phyloP scores from a whole-genome alignment of 2,113 vertebrate genomes.

The Pagrus major region DNA sequence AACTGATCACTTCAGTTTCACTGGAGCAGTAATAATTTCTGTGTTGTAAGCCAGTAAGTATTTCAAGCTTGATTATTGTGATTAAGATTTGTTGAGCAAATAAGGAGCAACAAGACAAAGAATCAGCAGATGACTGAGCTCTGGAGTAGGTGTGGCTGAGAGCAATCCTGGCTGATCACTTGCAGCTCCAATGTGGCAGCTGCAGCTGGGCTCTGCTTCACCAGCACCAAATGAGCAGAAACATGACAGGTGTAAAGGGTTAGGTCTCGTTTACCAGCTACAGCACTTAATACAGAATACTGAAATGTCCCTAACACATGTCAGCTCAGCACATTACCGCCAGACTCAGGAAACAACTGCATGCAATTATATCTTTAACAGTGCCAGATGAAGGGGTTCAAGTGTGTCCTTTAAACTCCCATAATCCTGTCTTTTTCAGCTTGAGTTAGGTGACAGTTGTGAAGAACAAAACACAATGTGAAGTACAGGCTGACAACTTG shows the following conservation, averaged over 20 bases:
- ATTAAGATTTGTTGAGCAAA: conserved; percentile 9
- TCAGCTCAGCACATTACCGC: not conserved
- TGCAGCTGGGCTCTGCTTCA: conserved; percentile 45
- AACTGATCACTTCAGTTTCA: not conserved
- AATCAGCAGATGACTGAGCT: conserved; percentile 26
- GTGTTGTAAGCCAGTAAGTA: not conserved
- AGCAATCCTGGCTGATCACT: conserved; percentile 35
- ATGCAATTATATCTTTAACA: not conserved
- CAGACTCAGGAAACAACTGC: not conserved
- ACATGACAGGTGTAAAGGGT: conserved; percentile 40
- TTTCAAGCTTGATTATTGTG: conserved; percentile 4
- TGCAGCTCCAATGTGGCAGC: conserved; percentile 47
- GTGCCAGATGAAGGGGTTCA: not conserved
- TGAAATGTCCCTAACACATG: not conserved
- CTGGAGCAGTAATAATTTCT: not conserved
- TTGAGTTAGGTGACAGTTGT: not conserved
- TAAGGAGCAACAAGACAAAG: conserved; percentile 15
- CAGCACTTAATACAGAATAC: not conserved
- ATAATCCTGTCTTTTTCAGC: not conserved
- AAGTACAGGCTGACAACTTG: not conserved
- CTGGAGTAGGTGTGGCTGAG: conserved; percentile 52
- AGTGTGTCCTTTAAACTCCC: not conserved
- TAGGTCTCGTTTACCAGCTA: not conserved
- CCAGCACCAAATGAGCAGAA: not conserved
- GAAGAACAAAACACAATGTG: too few species aligned